Evolutionary conservation across 2,888 invertebrate species (phyloP).

Genomic region (Apeira syringaria): DNA sequence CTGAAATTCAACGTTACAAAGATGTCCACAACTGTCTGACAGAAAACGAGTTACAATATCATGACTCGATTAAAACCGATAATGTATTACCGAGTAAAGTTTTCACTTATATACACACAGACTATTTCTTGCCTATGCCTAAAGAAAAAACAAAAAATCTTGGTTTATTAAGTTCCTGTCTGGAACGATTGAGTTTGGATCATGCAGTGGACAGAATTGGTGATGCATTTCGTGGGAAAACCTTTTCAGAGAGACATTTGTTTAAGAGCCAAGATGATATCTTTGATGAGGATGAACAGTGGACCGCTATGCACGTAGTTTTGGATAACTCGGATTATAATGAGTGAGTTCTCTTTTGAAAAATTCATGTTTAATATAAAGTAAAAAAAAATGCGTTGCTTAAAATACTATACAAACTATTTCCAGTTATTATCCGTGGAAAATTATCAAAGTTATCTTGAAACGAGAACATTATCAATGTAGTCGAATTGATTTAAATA

Average conservation of each 20-base stretch:
- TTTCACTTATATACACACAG: conserved; percentile 85
- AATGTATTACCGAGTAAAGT: conserved; percentile 54
- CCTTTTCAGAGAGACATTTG: conserved; percentile 53
- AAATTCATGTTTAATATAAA: no score
- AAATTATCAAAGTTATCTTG: no score
- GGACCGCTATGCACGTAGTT: conserved; percentile 68
- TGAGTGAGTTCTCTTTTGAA: conserved; percentile 54
- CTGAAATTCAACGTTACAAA: conserved; percentile 84
- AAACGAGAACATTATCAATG: no score
- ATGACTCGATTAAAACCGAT: conserved; percentile 53
- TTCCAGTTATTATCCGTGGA: no score
- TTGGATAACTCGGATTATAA: conserved; percentile 68
- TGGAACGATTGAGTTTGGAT: conserved; percentile 48
- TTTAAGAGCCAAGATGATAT: conserved; percentile 59
- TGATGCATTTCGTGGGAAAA: conserved; percentile 29
- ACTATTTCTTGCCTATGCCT: conserved; percentile 72
- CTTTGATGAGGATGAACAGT: conserved; percentile 45
- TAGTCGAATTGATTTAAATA: no score
- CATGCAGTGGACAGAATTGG: conserved; percentile 39
- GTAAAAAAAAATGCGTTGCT: no score
- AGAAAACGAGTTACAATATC: conserved; percentile 76
- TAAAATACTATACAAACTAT: no score
- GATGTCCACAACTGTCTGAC: conserved; percentile 85
- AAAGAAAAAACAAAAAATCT: conserved; percentile 36
- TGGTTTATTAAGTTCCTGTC: conserved; percentile 40